These are phyloP conservation scores for Raja brachyura DNA, from an alignment of 2,113 vertebrate species.

Conservation along the genomic window DNA sequence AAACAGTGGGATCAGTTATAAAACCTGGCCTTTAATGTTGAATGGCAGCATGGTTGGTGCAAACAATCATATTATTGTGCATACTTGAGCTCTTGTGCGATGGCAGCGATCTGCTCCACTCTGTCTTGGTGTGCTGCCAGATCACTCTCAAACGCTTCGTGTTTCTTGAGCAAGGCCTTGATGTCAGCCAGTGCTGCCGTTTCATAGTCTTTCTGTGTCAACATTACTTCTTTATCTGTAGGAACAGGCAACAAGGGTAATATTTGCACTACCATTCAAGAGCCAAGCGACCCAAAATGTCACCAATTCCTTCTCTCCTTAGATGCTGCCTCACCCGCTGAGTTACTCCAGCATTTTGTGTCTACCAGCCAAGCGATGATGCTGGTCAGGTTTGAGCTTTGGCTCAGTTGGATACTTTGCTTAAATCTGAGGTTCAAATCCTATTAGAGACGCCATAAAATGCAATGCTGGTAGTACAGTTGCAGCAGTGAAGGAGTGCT, in stretches of 20 bases:
- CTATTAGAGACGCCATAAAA: too few species aligned
- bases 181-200: slow-evolving; percentile 77
- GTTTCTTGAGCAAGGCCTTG: slow-evolving; percentile 84
- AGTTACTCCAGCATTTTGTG: too few species aligned
- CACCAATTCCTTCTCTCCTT: too few species aligned
- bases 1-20: slow-evolving; percentile 46
- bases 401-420: too few species aligned
- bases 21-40: slow-evolving; percentile 45
- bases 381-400: background rate
- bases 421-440: too few species aligned
- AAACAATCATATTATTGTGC: slow-evolving; percentile 53
- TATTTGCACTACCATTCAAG: background rate
- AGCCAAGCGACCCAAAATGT: background rate
- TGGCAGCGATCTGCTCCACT: slow-evolving; percentile 90
- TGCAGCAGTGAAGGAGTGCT: too few species aligned
- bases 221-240: slow-evolving; percentile 81
- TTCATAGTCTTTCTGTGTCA: slow-evolving; percentile 82
- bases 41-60: background rate
- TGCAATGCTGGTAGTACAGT: too few species aligned
- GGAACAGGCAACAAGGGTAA: background rate
- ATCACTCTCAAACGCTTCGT: slow-evolving; percentile 92
- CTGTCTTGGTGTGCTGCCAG: slow-evolving; percentile 89
- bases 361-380: background rate
- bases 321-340: too few species aligned
- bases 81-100: slow-evolving; percentile 92